Percentiles rank a stretch among this genome's conserved stretches.
These are phyloP conservation scores for Epinephelus lanceolatus DNA, from an alignment of 2,113 vertebrate genomes.

Conservation along the genomic window DNA sequence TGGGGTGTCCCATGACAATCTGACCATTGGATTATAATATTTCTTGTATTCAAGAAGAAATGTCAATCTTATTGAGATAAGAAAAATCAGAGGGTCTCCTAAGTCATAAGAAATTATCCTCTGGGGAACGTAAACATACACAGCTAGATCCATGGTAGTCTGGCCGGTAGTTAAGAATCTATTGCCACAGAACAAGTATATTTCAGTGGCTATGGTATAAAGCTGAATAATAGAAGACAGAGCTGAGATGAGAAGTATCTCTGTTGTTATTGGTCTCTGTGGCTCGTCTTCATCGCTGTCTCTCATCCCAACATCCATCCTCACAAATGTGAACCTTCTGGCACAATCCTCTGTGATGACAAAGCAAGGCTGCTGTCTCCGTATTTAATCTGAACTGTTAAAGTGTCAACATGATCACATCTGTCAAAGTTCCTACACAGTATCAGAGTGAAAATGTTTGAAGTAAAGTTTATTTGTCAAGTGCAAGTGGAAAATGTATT, in stretches of 20 bases:
- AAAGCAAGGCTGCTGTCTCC: conserved; percentile 9
- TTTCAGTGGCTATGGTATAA: neutral
- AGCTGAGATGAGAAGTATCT: neutral
- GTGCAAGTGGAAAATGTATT: neutral
- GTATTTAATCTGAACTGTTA: conserved; percentile 22
- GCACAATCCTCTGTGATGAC: conserved; percentile 11
- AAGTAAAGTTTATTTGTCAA: neutral
- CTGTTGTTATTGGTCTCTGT: neutral
- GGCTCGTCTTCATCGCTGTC: neutral
- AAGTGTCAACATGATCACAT: neutral
- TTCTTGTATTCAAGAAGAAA: no score
- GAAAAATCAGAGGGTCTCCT: no score
- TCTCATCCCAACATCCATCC: conserved; percentile 12
- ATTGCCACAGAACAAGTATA: no score
- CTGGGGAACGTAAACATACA: no score
- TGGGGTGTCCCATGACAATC: no score
- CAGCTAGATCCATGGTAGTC: no score
- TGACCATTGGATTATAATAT: no score
- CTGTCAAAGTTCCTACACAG: neutral
- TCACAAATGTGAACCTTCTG: conserved; percentile 21
- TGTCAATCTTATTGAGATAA: no score
- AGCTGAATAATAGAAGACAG: neutral
- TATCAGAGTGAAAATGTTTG: neutral
- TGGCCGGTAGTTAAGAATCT: no score
- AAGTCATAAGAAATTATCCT: no score